A percentile compares a stretch with the other conserved stretches of the same genome.
phyloP scores from a whole-genome alignment of 2,888 invertebrate genomes.

The Nomada ruficornis region DNA sequence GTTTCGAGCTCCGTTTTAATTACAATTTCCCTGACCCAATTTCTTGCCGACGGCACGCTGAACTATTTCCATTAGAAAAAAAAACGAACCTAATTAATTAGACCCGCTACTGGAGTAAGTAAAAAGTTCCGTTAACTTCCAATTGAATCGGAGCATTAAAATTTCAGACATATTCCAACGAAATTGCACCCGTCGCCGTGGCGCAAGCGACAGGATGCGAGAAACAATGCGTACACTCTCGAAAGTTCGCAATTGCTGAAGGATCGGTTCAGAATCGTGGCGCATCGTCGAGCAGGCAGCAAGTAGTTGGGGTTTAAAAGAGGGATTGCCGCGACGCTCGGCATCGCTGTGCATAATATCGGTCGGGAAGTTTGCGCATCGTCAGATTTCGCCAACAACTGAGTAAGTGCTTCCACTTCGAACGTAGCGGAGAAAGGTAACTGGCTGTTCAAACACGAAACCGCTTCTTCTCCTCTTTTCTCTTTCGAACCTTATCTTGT shows the following conservation, averaged over 20 bases:
- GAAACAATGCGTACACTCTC: slow-evolving; percentile 31
- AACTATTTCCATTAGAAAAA: background rate
- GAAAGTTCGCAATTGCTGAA: slow-evolving; percentile 45
- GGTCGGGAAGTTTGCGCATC: slow-evolving; percentile 48
- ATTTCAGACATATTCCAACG: background rate
- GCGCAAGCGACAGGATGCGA: background rate
- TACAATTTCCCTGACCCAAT: background rate
- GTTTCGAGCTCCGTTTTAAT: slow-evolving; percentile 30
- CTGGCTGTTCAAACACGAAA: slow-evolving; percentile 61
- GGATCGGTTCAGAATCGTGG: slow-evolving; percentile 34
- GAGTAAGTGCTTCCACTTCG: slow-evolving; percentile 41
- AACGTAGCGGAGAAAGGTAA: slow-evolving; percentile 41
- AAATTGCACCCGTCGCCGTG: background rate
- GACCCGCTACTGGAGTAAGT: too few species aligned
- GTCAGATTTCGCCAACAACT: slow-evolving; percentile 65
- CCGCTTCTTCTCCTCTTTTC: slow-evolving; percentile 4
- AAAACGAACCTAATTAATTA: background rate
- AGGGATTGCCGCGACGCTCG: slow-evolving; percentile 25
- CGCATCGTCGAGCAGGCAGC: slow-evolving; percentile 32
- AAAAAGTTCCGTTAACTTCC: background rate
- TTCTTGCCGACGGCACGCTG: background rate
- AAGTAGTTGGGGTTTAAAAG: slow-evolving; percentile 48
- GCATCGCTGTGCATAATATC: slow-evolving; percentile 48
- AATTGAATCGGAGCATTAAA: slow-evolving; percentile 11
- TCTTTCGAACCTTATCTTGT: slow-evolving; percentile 46